Base-by-base conservation (phyloP, 2,888 invertebrate genomes). In the Acleris literana region DNA sequence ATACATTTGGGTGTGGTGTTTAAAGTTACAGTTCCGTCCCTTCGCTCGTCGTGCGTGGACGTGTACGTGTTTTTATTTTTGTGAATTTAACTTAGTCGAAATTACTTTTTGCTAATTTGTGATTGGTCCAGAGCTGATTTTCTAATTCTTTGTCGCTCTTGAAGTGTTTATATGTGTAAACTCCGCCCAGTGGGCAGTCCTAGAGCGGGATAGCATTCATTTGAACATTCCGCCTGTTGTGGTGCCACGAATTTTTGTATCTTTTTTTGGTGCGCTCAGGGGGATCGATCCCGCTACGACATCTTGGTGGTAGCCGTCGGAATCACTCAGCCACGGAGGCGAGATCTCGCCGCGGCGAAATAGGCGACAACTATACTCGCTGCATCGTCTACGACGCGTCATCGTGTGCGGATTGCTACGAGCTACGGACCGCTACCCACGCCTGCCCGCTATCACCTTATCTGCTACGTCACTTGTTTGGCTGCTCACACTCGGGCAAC, bases 131-230 rank as follows among this genome's bases (percentile, higher is more conserved):
- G 53, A 33, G 9, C 29, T 18, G 7, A 33, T 16, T n/a, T 33
- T 53, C 17, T 5, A 9, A 53, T 53, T 53, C 53, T 17, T 53
- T 53, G 29, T 53, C 16, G 17, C 53, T 53, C 53, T 53, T 29
- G 53, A 6, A 17, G 29, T 33, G 53, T 29, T 29, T 29, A 9
- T 29, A 17, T 9, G n/a, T 29, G 17, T 5, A 1, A 16, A 53
- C 53, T 53, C 53, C 53, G n/a, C 53, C 53, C 33, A 53, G 53
- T 25, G 20, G 53, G 53, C 29, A 25, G 29, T 33, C 29, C 16
- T n/a, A 53, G 29, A 33, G 29, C 4, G 29, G 11, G 53, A 25
- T 11, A 16, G 33, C 9, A 25, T 25, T 25, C 25, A 25, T 25
- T 5, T 25, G 13, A 13, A 16, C n/a, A n/a, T n/a, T n/a, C n/a